Conservation (phyloP, 2,888 invertebrate genomes). For the Pyrgus malvae region DNA sequence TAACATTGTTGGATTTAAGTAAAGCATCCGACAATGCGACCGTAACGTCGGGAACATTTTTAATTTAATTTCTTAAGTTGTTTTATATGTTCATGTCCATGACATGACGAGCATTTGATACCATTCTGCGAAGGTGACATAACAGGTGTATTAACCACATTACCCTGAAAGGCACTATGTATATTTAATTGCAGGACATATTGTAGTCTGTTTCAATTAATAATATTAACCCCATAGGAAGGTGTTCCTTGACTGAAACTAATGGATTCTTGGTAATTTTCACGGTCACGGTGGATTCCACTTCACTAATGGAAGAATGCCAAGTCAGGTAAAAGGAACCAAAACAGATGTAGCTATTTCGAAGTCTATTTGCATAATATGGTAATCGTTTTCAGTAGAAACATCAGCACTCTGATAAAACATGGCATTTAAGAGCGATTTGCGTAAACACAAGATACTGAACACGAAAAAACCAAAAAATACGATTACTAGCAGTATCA, state of each 20-base stretch:
- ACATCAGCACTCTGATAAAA: constrained; percentile 8
- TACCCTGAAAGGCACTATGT: neutral
- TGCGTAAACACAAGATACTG: neutral
- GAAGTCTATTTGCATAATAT: constrained; percentile 15
- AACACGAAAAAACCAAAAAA: neutral
- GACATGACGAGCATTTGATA: neutral
- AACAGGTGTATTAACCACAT: neutral
- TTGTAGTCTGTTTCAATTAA: constrained; percentile 5
- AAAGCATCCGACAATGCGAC: too few species aligned
- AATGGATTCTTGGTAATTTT: constrained; percentile 32
- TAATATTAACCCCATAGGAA: constrained; percentile 10
- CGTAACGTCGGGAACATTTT: too few species aligned
- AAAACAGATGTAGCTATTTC: constrained; percentile 21
- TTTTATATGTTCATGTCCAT: too few species aligned
- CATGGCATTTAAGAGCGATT: neutral
- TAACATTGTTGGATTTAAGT: too few species aligned
- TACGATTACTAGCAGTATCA: too few species aligned
- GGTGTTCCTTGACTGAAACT: constrained; percentile 23
- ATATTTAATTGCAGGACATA: constrained; percentile 2
- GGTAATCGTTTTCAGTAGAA: constrained; percentile 12
- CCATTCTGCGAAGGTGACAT: neutral
- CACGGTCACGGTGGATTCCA: constrained; percentile 19
- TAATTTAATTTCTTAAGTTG: too few species aligned
- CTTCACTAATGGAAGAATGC: constrained; percentile 28
- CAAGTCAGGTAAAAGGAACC: constrained; percentile 25